Percentiles rank a stretch among this genome's conserved stretches.
These are phyloP conservation scores for Ictalurus furcatus DNA, from an alignment of 2,113 vertebrate genomes.

Conservation along the genomic window DNA sequence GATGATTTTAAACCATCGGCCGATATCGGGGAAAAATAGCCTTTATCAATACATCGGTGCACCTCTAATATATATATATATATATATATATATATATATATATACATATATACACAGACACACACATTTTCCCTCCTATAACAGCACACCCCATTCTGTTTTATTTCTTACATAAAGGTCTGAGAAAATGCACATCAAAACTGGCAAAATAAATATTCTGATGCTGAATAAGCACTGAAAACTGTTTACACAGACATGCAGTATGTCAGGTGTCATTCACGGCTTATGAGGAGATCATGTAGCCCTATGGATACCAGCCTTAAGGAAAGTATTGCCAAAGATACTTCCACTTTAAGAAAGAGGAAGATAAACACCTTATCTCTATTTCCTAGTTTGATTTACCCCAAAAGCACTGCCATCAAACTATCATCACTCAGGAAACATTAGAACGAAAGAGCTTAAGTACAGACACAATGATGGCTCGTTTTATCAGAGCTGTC, in stretches of 20 bases:
- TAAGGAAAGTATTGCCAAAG: background rate
- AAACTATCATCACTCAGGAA: background rate
- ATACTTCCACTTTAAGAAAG: background rate
- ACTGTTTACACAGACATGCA: background rate
- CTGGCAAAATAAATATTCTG: background rate
- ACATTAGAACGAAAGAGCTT: background rate
- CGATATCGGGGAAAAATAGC: too few relatives aligned
- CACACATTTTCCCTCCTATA: background rate
- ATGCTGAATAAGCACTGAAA: background rate
- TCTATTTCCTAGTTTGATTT: background rate
- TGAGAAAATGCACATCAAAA: background rate
- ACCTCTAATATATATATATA: too few relatives aligned
- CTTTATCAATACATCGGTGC: too few relatives aligned
- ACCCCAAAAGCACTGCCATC: background rate
- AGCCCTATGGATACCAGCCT: background rate
- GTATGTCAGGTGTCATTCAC: background rate
- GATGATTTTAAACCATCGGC: too few relatives aligned
- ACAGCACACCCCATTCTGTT: background rate
- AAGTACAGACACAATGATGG: constrained; percentile 7
- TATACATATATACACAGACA: too few relatives aligned
- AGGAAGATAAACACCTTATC: background rate
- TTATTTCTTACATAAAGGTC: background rate
- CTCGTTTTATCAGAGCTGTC: background rate
- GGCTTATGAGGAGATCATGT: background rate
- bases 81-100: too few relatives aligned